phyloP scores from a whole-genome alignment of 2,888 invertebrate species.

The Xanthostigma xanthostigma region DNA sequence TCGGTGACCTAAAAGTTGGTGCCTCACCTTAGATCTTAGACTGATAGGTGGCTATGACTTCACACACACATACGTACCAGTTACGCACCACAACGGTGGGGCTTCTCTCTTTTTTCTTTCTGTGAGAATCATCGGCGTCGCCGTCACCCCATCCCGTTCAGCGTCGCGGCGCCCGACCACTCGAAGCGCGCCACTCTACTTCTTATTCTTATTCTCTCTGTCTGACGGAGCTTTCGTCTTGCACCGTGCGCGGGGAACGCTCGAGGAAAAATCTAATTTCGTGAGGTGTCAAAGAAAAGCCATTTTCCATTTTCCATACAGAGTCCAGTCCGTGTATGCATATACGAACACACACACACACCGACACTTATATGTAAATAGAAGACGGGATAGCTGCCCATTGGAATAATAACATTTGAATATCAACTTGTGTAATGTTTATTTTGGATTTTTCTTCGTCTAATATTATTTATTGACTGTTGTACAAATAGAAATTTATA shows the following conservation, averaged over 20 bases:
- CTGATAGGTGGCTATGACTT: no score
- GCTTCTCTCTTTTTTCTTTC: no score
- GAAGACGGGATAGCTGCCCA: not conserved
- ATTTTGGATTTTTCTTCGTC: no score
- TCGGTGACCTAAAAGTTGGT: no score
- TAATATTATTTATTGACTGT: no score
- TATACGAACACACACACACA: slow-evolving; percentile 21
- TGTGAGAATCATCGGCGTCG: no score
- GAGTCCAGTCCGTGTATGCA: slow-evolving; percentile 21
- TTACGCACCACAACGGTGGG: no score
- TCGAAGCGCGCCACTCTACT: not conserved
- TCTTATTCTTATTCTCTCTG: not conserved
- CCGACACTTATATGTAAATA: not conserved
- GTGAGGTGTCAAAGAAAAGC: slow-evolving; percentile 33
- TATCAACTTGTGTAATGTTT: no score
- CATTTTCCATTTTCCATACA: slow-evolving; percentile 30
- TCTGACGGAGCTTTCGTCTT: no score
- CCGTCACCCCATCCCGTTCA: not conserved
- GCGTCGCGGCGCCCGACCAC: not conserved
- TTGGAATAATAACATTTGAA: not conserved
- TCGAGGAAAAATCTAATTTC: slow-evolving; percentile 32
- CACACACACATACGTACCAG: no score
- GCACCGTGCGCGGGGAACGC: not conserved
- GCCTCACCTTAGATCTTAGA: no score
- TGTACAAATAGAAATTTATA: no score